Evolutionary conservation across 2,113 vertebrate species (phyloP).

Genomic region (Pituophis catenifer): DNA sequence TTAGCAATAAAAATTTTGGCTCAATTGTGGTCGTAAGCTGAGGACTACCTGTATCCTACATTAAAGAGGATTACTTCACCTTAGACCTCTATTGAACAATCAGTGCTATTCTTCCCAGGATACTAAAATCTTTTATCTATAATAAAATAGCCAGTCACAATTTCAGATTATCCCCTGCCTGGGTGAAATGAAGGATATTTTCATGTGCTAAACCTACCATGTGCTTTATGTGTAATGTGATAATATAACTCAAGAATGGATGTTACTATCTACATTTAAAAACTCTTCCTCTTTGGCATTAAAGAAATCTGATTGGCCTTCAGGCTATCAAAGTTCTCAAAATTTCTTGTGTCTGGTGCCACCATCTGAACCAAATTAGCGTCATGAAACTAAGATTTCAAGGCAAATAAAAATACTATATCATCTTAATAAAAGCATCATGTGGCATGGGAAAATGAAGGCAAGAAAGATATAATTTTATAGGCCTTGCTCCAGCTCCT

Average conservation of each 20-base stretch:
- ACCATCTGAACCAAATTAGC: constrained; percentile 74
- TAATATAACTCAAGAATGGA: constrained; percentile 29
- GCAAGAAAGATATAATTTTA: constrained; percentile 66
- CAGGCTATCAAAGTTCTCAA: constrained; percentile 69
- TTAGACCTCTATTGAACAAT: neutral
- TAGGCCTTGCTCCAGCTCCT: constrained; percentile 53
- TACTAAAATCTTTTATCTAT: neutral
- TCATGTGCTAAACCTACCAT: constrained; percentile 21
- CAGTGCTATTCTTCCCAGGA: neutral
- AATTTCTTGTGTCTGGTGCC: constrained; percentile 69
- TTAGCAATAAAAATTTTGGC: neutral
- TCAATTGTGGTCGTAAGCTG: neutral
- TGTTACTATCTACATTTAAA: constrained; percentile 47
- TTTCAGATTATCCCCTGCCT: neutral
- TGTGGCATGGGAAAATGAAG: constrained; percentile 65
- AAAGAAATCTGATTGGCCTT: constrained; percentile 61
- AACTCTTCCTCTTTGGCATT: constrained; percentile 63
- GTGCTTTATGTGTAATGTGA: constrained; percentile 13
- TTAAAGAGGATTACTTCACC: neutral
- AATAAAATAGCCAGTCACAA: neutral
- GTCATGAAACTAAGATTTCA: constrained; percentile 74
- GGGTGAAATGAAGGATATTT: constrained; percentile 8
- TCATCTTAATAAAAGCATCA: constrained; percentile 76
- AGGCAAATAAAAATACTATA: constrained; percentile 74
- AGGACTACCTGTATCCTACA: neutral